phyloP scores from a whole-genome alignment of 2,797 vertebrate species.

The Pelodytes ibericus region DNA sequence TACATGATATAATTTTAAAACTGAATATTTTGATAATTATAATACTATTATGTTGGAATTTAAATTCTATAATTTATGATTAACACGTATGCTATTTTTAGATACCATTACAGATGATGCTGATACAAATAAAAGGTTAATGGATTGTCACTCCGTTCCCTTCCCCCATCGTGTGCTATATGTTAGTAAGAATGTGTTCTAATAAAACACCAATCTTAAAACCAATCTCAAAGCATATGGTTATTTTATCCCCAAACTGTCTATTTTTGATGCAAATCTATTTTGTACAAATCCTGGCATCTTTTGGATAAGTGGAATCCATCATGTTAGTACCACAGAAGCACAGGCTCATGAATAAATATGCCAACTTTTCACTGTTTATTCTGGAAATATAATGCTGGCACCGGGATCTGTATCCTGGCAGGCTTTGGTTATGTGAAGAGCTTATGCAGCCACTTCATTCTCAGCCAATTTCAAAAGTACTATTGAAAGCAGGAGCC shows the following conservation, averaged over 20 bases:
- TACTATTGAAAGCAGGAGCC: constrained; percentile 62
- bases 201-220: constrained; percentile 11
- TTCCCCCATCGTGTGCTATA: neutral
- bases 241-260: constrained; percentile 60
- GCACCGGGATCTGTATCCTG: constrained; percentile 60
- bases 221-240: constrained; percentile 55
- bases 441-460: constrained; percentile 60
- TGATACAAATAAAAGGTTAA: neutral
- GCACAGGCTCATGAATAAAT: constrained; percentile 63
- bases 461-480: constrained; percentile 58
- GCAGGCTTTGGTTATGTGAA: constrained; percentile 60
- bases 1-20: no score
- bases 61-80: no score
- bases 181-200: constrained; percentile 1
- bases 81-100: no score
- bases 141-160: neutral
- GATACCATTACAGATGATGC: no score
- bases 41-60: no score
- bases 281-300: constrained; percentile 60
- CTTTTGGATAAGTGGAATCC: constrained; percentile 63
- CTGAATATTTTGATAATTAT: no score
- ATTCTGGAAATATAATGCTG: constrained; percentile 69
- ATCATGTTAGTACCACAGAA: constrained; percentile 60
- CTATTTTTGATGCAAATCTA: constrained; percentile 61
- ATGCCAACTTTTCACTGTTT: constrained; percentile 70